Evolutionary conservation across 2,113 vertebrate species (phyloP).

Genomic region (Cyprinus carpio): DNA sequence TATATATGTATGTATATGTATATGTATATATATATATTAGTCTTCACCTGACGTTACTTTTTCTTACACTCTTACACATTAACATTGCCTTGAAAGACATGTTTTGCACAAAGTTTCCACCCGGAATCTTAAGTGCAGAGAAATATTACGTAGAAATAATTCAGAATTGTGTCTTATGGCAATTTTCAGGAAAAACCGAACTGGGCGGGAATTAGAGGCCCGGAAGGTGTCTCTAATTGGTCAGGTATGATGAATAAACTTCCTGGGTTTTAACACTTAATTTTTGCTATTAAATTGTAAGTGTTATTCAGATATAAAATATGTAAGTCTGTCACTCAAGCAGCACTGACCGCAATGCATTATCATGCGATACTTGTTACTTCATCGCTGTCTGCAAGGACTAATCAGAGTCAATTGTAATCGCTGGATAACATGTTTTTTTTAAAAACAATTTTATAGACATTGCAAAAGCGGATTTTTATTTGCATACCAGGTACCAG

Average conservation of each 20-base stretch:
- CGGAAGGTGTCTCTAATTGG: background rate
- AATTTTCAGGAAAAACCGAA: background rate
- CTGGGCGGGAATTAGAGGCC: background rate
- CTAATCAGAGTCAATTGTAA: background rate
- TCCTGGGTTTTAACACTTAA: background rate
- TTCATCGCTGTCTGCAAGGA: background rate
- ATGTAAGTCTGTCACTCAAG: background rate
- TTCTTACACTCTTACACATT: background rate
- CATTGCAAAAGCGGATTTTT: background rate
- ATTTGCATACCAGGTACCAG: background rate
- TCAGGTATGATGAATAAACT: background rate
- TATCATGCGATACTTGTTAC: background rate
- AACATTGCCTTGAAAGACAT: background rate
- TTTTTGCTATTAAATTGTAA: too few relatives aligned
- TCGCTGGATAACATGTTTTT: background rate
- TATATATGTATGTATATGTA: too few relatives aligned
- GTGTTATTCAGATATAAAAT: background rate
- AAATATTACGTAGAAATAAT: background rate
- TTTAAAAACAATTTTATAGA: background rate
- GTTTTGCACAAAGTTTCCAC: constrained; percentile 16
- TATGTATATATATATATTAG: too few relatives aligned
- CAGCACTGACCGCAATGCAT: background rate
- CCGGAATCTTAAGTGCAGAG: background rate
- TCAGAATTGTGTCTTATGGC: background rate
- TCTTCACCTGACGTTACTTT: background rate